Evolutionary conservation across 2,888 invertebrate genomes (phyloP).

Genomic region (Pherbina coryleti): DNA sequence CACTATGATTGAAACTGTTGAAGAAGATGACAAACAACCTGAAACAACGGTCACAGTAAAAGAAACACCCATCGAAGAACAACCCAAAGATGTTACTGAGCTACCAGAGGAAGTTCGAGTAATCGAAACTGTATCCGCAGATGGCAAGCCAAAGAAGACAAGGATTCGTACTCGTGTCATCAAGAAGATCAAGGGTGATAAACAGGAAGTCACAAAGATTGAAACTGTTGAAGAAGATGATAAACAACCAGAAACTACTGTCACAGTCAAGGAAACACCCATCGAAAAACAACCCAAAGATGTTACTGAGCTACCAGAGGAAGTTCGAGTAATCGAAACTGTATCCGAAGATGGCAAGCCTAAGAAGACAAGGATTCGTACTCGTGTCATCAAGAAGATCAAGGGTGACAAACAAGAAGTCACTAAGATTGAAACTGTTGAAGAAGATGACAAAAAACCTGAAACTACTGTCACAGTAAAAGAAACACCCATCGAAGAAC

Average conservation of each 20-base stretch:
- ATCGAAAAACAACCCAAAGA: constrained; percentile 24
- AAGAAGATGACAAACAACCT: constrained; percentile 30
- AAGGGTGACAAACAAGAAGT: constrained; percentile 35
- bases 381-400: constrained; percentile 32
- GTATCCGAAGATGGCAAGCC: constrained; percentile 29
- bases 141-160: constrained; percentile 33
- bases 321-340: constrained; percentile 31
- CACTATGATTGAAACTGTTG: constrained; percentile 26
- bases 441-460: constrained; percentile 32
- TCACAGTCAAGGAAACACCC: constrained; percentile 29
- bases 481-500: constrained; percentile 39
- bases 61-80: constrained; percentile 24
- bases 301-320: constrained; percentile 23
- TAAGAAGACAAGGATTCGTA: constrained; percentile 28
- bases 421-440: constrained; percentile 32
- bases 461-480: constrained; percentile 31
- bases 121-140: constrained; percentile 23
- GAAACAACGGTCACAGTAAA: constrained; percentile 19
- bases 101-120: constrained; percentile 30
- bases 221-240: constrained; percentile 35
- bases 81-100: constrained; percentile 20
- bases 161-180: constrained; percentile 33
- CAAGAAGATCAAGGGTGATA: constrained; percentile 32
- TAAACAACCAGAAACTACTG: constrained; percentile 30
- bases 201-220: constrained; percentile 34